Conservation (phyloP, 2,113 vertebrate genomes). For the Aegithalos caudatus region DNA sequence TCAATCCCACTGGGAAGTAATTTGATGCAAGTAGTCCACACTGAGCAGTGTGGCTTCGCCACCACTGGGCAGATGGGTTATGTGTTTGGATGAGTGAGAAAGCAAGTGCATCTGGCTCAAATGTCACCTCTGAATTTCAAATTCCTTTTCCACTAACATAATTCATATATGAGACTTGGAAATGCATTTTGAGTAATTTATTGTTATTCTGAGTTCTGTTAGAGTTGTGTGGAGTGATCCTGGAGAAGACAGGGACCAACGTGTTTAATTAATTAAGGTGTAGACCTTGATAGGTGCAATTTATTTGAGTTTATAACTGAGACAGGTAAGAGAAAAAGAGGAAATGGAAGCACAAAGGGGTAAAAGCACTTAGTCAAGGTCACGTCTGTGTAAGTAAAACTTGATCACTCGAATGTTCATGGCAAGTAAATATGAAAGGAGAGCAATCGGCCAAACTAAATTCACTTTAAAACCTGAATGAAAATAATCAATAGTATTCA, state of each 20-base stretch:
- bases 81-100: neutral
- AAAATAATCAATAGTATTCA: slow-evolving; percentile 52
- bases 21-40: neutral
- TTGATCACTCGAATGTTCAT: neutral
- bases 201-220: neutral
- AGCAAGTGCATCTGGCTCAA: neutral
- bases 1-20: neutral
- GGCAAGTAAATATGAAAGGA: slow-evolving; percentile 53
- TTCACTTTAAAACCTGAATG: slow-evolving; percentile 51
- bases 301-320: neutral
- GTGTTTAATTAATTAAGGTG: neutral
- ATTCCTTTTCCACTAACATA: neutral
- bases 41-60: neutral
- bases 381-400: slow-evolving; percentile 50
- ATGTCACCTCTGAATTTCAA: neutral
- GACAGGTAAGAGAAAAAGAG: neutral
- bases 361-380: slow-evolving; percentile 34
- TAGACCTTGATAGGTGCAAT: neutral
- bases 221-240: neutral
- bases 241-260: neutral
- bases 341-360: neutral
- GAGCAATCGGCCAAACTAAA: slow-evolving; percentile 39
- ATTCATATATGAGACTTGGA: neutral
- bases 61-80: neutral
- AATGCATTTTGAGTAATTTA: neutral